Percentiles rank a stretch among this genome's conserved stretches.
phyloP scores from a whole-genome alignment of 2,797 vertebrate genomes.

The Staurois parvus region DNA sequence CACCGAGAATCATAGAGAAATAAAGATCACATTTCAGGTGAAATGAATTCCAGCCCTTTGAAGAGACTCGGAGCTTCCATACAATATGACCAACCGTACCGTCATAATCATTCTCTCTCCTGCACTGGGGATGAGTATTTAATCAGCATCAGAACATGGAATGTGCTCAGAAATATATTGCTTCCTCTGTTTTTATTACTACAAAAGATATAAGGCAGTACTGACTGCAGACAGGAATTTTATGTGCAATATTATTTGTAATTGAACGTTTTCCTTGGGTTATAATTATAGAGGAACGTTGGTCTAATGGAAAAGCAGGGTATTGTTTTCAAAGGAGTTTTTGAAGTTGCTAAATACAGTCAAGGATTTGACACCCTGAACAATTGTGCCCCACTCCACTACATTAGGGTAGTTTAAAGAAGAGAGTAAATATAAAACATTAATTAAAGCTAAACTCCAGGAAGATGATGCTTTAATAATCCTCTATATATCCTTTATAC shows the following conservation, averaged over 20 bases:
- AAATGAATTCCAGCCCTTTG: slow-evolving; percentile 9
- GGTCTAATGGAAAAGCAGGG: no score
- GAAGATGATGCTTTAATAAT: no score
- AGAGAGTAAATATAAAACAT: no score
- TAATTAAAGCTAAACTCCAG: no score
- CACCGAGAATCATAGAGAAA: slow-evolving; percentile 20
- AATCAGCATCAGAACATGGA: slow-evolving; percentile 28
- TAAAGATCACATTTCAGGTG: slow-evolving; percentile 31
- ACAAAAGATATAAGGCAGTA: background rate
- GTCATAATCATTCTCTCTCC: slow-evolving; percentile 27
- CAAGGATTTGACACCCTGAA: no score
- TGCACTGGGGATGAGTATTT: slow-evolving; percentile 26
- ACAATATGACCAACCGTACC: slow-evolving; percentile 9
- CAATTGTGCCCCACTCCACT: no score
- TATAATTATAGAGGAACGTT: background rate
- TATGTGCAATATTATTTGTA: slow-evolving; percentile 27
- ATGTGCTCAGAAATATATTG: slow-evolving; percentile 16
- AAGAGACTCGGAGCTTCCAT: background rate
- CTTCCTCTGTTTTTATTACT: background rate
- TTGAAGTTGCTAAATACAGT: no score
- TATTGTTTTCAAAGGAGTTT: no score
- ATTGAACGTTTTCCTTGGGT: background rate
- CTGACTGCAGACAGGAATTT: background rate
- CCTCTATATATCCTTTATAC: no score
- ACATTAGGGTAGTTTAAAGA: no score